Evolutionary conservation across 2,797 vertebrate genomes (phyloP).

Genomic region (Pseudochaenichthys georgianus): DNA sequence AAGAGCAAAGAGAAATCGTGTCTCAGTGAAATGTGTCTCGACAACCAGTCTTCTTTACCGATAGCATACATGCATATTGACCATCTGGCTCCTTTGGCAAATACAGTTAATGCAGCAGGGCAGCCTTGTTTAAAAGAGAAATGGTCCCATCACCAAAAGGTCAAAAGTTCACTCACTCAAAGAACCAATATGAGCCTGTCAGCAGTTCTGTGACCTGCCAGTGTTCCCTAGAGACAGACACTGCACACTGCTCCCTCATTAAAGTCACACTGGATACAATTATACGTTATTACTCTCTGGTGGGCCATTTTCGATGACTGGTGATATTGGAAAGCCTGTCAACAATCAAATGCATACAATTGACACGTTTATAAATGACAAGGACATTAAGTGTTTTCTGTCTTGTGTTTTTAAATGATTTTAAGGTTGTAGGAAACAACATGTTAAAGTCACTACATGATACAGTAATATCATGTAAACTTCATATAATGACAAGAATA

Average conservation of each 20-base stretch:
- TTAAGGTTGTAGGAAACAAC: not conserved
- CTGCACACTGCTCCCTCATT: not conserved
- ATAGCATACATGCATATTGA: conserved; percentile 16
- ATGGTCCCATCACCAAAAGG: conserved; percentile 33
- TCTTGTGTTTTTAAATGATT: not conserved
- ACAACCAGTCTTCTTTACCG: conserved; percentile 7
- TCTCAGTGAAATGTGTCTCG: conserved; percentile 12
- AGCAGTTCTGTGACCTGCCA: conserved; percentile 7
- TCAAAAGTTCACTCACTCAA: conserved; percentile 38
- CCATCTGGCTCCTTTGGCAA: conserved; percentile 36
- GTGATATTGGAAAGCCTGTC: not conserved
- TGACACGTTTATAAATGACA: not conserved
- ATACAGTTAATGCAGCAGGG: conserved; percentile 18
- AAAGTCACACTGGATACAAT: not conserved
- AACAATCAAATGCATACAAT: not conserved
- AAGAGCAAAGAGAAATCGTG: conserved; percentile 13
- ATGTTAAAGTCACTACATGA: not conserved
- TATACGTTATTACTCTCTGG: not conserved
- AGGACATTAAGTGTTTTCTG: not conserved
- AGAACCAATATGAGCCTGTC: conserved; percentile 21
- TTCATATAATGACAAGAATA: not conserved
- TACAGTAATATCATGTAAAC: not conserved
- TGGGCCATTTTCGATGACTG: not conserved
- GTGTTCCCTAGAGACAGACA: not conserved
- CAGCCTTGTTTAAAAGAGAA: conserved; percentile 14